Percentiles rank a stretch among this genome's conserved stretches.
These are phyloP conservation scores for Morus bassanus DNA, from an alignment of 2,797 vertebrate genomes.

Conservation along the genomic window DNA sequence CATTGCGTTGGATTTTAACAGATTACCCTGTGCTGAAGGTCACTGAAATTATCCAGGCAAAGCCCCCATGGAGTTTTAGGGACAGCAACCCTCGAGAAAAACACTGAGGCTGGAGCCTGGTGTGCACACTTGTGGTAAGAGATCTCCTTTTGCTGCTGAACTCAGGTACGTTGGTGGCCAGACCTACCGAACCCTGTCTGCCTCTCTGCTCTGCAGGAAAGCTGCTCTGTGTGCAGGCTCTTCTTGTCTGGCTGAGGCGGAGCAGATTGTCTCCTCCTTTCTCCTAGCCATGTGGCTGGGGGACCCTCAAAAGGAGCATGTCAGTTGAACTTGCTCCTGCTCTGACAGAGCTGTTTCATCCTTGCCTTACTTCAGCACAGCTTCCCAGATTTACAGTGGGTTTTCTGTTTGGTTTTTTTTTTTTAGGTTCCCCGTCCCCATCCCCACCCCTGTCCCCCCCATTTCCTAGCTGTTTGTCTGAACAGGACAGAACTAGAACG, in stretches of 20 bases:
- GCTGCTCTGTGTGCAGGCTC: neutral
- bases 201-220: neutral
- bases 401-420: neutral
- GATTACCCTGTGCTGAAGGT: neutral
- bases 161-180: neutral
- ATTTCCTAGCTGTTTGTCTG: neutral
- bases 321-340: neutral
- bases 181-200: neutral
- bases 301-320: neutral
- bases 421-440: too few species aligned
- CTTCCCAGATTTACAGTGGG: neutral
- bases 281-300: neutral
- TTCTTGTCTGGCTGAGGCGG: neutral
- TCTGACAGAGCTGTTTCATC: neutral
- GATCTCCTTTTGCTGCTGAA: neutral
- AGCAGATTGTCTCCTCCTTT: neutral
- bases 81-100: neutral
- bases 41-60: neutral
- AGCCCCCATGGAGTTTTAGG: neutral
- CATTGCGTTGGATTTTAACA: neutral
- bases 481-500: neutral
- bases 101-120: neutral
- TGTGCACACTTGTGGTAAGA: neutral
- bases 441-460: too few species aligned
- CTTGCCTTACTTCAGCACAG: neutral